Base-by-base conservation (phyloP, 2,797 vertebrate species). In the Dallia pectoralis region DNA sequence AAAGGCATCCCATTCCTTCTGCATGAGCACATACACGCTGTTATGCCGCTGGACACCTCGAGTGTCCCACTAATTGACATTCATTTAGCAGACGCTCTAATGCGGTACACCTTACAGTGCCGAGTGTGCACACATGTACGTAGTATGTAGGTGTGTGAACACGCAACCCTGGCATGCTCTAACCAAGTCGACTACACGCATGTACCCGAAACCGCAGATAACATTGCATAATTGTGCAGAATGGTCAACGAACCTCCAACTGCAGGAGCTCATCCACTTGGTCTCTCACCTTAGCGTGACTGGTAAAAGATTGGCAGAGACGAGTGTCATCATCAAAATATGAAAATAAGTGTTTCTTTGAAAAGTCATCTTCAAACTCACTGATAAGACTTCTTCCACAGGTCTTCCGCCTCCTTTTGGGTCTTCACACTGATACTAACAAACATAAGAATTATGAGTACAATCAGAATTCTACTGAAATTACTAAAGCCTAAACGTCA, bases 1-100 rank as follows among this genome's bases (percentile, higher is more conserved):
- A 81, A 94, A 93, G 27, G 76, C 73, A 82, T 94, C 91, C 93
- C 93, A 93, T n/a, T 92, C 86, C 0, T 14, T 78, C 93, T 93
- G 73, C 59, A 70, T 2, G 4, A 15, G 19, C 5, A 66, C 8
- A 53, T 2, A 6, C 25, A 53, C 47, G 18, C 19, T 3, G 14
- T 33, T n/a, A 30, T 2, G 18, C 27, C 53, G 1, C 49, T 48
- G 12, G 4, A 69, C 19, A 0, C n/a, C 51, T 53, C 51, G n/a
- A 19, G 53, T 56, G 3, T 25, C 25, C 11, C 40, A 44, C 9
- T 22, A 59, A 59, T 14, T 44, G 40, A 44, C 9, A 44, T 44
- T 12, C 5, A 44, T 44, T 44, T 14, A 44, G 9, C 40, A 44
- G 40, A 44, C 14, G 40, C 40, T 44, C 11, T 12, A 11, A 44